Evolutionary conservation across 1,140 invertebrate genomes (phyloP).

Genomic region (Drosophila tani): DNA sequence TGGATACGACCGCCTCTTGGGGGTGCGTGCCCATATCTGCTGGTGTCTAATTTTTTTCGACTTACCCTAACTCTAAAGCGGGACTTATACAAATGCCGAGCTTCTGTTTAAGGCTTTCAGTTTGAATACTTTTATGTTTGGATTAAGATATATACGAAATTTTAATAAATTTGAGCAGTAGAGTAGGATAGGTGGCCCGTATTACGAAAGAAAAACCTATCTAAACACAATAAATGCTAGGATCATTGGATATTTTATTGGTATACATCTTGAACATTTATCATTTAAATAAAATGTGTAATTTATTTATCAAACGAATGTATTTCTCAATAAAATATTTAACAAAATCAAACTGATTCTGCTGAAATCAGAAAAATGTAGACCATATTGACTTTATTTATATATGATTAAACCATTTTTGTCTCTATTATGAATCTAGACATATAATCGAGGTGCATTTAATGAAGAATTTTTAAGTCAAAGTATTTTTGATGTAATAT

Average conservation of each 20-base stretch:
- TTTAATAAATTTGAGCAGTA: neutral
- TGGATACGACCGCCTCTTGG: conserved; percentile 22
- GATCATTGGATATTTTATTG: too few species aligned
- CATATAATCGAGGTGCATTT: too few species aligned
- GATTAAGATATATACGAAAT: neutral
- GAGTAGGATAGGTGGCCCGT: too few species aligned
- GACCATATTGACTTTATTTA: too few species aligned
- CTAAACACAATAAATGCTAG: too few species aligned
- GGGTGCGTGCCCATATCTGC: conserved; percentile 25
- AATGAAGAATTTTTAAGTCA: too few species aligned
- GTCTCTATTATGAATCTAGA: too few species aligned
- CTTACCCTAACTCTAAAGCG: conserved; percentile 19
- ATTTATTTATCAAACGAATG: too few species aligned
- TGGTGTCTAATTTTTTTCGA: conserved; percentile 36
- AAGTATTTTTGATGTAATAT: too few species aligned
- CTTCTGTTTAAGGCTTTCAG: conserved; percentile 4
- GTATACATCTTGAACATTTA: neutral
- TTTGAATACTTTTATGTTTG: neutral
- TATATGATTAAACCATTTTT: too few species aligned
- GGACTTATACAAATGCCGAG: conserved; percentile 29
- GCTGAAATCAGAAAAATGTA: too few species aligned
- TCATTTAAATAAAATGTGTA: neutral
- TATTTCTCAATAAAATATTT: neutral
- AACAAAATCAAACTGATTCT: neutral
- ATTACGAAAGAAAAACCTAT: neutral